Conservation (phyloP, 2,797 vertebrate species). For the Melanotaenia nigrans region DNA sequence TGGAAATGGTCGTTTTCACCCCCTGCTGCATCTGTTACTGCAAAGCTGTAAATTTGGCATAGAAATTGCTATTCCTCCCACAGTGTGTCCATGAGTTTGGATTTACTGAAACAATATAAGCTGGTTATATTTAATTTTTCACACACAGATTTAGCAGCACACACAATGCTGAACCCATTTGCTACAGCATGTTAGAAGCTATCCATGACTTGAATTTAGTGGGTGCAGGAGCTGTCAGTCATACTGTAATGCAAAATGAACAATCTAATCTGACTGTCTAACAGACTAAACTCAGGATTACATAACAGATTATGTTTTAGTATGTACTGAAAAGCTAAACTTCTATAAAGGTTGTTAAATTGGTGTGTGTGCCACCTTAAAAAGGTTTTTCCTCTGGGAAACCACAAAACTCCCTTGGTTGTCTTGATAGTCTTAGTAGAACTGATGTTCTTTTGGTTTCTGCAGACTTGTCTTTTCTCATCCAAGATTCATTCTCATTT, state of each 20-base stretch:
- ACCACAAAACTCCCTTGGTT: neutral
- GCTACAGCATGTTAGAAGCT: neutral
- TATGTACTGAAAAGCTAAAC: too few species aligned
- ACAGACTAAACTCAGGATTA: neutral
- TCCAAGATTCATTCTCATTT: neutral
- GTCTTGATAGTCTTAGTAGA: neutral
- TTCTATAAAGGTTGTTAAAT: neutral
- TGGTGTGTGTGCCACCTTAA: neutral
- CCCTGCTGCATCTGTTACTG: slow-evolving; percentile 60
- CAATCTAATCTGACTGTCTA: neutral
- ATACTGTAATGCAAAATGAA: neutral
- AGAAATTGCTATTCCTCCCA: slow-evolving; percentile 61
- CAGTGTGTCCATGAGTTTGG: slow-evolving; percentile 67
- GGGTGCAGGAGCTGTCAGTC: neutral
- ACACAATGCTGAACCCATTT: slow-evolving; percentile 6
- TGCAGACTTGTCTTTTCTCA: neutral
- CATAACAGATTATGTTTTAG: neutral
- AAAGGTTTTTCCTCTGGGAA: neutral
- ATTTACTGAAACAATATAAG: slow-evolving; percentile 73
- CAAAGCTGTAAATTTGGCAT: slow-evolving; percentile 69
- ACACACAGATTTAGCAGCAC: slow-evolving; percentile 16
- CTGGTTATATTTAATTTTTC: slow-evolving; percentile 61
- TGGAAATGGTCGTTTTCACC: slow-evolving; percentile 63
- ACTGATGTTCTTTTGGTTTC: neutral
- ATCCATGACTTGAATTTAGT: neutral